These are phyloP conservation scores for Bos indicus DNA, from an alignment of 2,113 vertebrate genomes.

Conservation along the genomic window DNA sequence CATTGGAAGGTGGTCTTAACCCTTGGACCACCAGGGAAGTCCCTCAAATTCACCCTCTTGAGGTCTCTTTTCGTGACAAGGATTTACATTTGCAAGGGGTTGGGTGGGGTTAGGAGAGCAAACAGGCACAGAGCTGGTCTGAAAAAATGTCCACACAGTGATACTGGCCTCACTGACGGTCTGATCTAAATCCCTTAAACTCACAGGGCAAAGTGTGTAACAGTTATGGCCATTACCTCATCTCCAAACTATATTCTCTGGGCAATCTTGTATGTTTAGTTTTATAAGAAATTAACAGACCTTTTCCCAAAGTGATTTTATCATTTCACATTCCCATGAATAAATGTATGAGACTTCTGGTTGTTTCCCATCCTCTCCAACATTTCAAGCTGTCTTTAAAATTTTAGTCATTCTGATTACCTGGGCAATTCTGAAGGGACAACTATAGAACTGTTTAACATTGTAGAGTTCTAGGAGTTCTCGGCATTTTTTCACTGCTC, in stretches of 20 bases:
- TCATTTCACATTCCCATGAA: not conserved
- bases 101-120: not conserved
- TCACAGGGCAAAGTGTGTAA: not conserved
- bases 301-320: not conserved
- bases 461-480: conserved; percentile 30
- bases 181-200: not conserved
- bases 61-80: not conserved
- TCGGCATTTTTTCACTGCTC: conserved; percentile 44
- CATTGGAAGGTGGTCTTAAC: not conserved
- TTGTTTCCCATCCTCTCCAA: not conserved
- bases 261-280: not conserved
- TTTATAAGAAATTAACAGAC: not conserved
- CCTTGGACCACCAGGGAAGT: not conserved
- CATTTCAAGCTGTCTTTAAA: not conserved
- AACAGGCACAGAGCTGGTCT: not conserved
- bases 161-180: not conserved
- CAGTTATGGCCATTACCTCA: not conserved
- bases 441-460: conserved; percentile 29
- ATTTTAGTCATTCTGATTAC: conserved; percentile 30
- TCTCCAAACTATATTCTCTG: not conserved
- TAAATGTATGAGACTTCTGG: not conserved
- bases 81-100: not conserved
- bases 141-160: not conserved
- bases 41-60: not conserved
- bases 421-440: conserved; percentile 60